Conservation (phyloP, 2,888 invertebrate species). For the Branchellion lobata region DNA sequence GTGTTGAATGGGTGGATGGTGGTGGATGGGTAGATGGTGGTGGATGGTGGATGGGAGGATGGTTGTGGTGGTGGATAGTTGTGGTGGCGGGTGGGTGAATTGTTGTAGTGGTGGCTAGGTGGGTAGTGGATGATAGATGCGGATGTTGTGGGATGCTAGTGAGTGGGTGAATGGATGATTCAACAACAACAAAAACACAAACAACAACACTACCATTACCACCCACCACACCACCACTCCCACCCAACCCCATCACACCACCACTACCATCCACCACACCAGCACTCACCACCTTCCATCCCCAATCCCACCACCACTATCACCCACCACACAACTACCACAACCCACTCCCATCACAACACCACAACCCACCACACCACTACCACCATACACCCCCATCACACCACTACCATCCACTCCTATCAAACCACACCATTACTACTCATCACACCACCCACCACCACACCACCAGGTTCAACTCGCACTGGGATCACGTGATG, state of each 20-base stretch:
- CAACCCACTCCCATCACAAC: not conserved
- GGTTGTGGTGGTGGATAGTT: too few relatives aligned
- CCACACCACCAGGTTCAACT: conserved; percentile 17
- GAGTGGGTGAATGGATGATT: too few relatives aligned
- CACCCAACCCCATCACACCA: not conserved
- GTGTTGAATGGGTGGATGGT: conserved; percentile 44
- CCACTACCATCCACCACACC: not conserved
- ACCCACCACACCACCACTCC: too few relatives aligned
- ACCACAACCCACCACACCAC: not conserved
- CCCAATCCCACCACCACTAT: not conserved
- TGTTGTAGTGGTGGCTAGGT: conserved; percentile 34
- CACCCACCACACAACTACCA: not conserved
- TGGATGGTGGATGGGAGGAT: too few relatives aligned
- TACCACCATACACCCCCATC: not conserved
- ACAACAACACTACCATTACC: too few relatives aligned
- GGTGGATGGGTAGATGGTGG: conserved; percentile 12
- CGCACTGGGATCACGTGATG: conserved; percentile 44
- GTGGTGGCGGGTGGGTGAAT: conserved; percentile 33
- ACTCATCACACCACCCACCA: not conserved
- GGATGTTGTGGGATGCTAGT: too few relatives aligned
- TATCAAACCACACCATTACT: not conserved
- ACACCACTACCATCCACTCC: not conserved
- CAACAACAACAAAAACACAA: too few relatives aligned
- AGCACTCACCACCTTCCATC: not conserved
- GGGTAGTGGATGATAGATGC: conserved; percentile 1